Evolutionary conservation across 2,797 vertebrate species (phyloP).

Genomic region (Sardinella longiceps): DNA sequence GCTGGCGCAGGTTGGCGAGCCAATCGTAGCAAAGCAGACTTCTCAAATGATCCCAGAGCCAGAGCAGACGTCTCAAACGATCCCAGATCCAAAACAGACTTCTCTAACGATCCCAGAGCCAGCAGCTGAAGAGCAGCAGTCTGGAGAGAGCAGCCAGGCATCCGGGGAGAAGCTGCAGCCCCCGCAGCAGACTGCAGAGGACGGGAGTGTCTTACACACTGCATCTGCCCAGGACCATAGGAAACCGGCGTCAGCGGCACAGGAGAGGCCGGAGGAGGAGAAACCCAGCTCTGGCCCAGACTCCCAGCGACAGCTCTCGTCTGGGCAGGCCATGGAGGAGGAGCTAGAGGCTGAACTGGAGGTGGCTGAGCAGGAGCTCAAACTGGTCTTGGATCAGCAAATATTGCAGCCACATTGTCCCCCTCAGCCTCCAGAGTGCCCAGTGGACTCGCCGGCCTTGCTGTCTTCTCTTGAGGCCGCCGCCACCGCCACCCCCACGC

Average conservation of each 20-base stretch:
- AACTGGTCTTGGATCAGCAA: neutral
- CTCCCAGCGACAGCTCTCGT: neutral
- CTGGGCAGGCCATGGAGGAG: neutral
- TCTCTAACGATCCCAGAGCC: slow-evolving; percentile 40
- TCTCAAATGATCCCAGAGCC: neutral
- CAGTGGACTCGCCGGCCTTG: neutral
- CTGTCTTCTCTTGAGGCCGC: neutral
- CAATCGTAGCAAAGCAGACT: neutral
- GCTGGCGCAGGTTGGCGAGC: neutral
- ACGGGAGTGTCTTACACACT: neutral
- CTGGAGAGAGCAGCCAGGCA: slow-evolving; percentile 9
- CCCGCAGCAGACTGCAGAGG: neutral
- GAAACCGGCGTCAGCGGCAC: neutral
- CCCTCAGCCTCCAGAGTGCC: neutral
- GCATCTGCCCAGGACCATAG: neutral
- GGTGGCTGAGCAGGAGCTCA: neutral
- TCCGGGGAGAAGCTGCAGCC: slow-evolving; percentile 45
- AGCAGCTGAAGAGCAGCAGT: slow-evolving; percentile 35
- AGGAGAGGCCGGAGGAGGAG: neutral
- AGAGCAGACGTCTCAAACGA: no score
- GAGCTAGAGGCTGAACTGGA: neutral
- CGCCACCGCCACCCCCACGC: neutral
- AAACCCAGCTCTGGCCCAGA: neutral
- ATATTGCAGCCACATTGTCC: neutral
- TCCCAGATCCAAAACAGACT: no score